Percentiles rank a stretch among this genome's conserved stretches.
These are phyloP conservation scores for Cinclus cinclus DNA, from an alignment of 2,113 vertebrate species.

Conservation along the genomic window DNA sequence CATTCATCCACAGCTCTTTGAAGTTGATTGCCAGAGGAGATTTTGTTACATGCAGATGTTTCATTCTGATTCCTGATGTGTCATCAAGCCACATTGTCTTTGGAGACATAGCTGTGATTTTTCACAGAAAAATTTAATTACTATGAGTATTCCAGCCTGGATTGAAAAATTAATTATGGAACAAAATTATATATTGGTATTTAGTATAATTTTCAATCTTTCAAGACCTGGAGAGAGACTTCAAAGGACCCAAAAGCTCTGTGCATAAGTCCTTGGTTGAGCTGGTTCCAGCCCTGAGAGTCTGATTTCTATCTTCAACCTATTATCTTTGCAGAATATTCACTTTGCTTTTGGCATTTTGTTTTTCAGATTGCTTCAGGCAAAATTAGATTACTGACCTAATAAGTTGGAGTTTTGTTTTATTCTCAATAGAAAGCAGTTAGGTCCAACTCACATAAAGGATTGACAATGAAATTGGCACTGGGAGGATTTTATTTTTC, in stretches of 20 bases:
- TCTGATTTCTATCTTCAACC: neutral
- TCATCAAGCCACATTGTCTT: conserved; percentile 40
- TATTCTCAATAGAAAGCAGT: neutral
- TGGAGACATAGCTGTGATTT: neutral
- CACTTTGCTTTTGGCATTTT: conserved; percentile 11
- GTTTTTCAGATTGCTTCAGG: conserved; percentile 35
- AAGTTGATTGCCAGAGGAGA: neutral
- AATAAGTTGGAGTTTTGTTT: neutral
- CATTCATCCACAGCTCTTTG: conserved; percentile 26
- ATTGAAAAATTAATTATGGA: conserved; percentile 29
- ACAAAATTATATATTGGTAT: neutral
- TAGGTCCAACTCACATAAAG: neutral
- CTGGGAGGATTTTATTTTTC: neutral
- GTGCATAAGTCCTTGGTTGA: neutral
- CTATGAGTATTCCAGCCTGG: neutral
- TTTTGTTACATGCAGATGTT: conserved; percentile 33
- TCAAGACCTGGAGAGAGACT: neutral
- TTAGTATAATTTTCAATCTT: neutral
- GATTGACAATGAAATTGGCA: neutral
- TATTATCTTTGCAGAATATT: conserved; percentile 23
- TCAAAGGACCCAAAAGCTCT: neutral
- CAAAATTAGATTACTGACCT: conserved; percentile 45
- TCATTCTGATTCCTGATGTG: conserved; percentile 36
- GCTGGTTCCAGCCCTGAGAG: neutral
- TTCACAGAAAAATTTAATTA: conserved; percentile 48